Conservation (phyloP, 92 coral and sea anemone species). For the Meandrina meandrites region DNA sequence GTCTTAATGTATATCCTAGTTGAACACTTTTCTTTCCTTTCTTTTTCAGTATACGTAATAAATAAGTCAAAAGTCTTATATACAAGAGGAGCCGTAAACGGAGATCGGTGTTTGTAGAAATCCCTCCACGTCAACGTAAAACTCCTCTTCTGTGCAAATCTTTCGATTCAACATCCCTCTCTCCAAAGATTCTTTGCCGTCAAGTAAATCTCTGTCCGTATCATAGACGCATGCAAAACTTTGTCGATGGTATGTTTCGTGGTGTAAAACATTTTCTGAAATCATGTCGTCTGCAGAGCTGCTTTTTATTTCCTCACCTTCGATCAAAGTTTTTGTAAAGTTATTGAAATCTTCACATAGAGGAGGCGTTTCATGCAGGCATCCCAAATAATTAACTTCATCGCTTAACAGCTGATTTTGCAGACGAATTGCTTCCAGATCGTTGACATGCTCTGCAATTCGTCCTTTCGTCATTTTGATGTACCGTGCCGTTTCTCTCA, state of each 20-base stretch:
- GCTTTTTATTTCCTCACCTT: not conserved
- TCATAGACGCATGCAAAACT: not conserved
- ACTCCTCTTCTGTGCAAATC: conserved; percentile 19
- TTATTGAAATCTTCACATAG: conserved; percentile 5
- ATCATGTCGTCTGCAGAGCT: not conserved
- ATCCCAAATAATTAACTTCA: conserved; percentile 22
- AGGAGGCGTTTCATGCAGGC: not conserved
- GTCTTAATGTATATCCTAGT: not conserved
- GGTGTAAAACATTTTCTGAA: not conserved
- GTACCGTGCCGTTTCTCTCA: conserved; percentile 37
- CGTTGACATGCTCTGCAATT: not conserved
- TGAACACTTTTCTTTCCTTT: not conserved
- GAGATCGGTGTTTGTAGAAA: not conserved
- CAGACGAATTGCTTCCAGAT: conserved; percentile 27
- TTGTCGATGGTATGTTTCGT: not conserved
- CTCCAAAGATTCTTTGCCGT: not conserved
- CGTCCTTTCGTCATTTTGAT: conserved; percentile 14
- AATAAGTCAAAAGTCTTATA: not conserved
- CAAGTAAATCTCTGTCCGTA: not conserved
- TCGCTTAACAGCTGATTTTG: conserved; percentile 31
- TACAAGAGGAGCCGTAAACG: not conserved
- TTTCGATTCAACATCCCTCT: not conserved
- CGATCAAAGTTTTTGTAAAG: not conserved
- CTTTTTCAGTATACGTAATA: not conserved
- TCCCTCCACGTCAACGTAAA: conserved; percentile 11